These are phyloP conservation scores for Sebastes kiyomatsui DNA, from an alignment of 2,797 vertebrate species.

Conservation along the genomic window DNA sequence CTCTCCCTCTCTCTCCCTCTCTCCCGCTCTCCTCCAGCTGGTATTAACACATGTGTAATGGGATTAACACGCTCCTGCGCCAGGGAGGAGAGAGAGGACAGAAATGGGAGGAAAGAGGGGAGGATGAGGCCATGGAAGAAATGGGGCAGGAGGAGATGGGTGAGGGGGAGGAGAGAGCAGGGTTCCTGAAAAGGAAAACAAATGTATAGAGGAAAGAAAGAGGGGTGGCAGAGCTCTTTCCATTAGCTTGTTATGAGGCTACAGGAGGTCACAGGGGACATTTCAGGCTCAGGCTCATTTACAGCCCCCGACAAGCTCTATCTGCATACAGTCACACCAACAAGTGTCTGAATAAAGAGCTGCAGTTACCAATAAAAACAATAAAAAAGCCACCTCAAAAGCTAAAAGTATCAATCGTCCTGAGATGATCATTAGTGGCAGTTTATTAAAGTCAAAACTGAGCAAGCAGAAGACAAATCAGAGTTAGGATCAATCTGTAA, in stretches of 20 bases:
- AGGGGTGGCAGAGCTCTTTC: constrained; percentile 44
- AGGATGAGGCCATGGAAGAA: constrained; percentile 55
- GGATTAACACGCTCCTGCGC: constrained; percentile 76
- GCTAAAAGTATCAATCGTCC: neutral
- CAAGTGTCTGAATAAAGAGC: neutral
- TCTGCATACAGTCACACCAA: constrained; percentile 24
- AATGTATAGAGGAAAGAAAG: constrained; percentile 62
- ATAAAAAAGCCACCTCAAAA: neutral
- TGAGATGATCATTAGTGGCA: neutral
- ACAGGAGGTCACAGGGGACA: constrained; percentile 47
- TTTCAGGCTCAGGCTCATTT: constrained; percentile 37
- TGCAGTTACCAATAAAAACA: neutral
- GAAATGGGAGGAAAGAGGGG: constrained; percentile 49
- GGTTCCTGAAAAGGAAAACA: constrained; percentile 60
- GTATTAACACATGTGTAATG: constrained; percentile 82
- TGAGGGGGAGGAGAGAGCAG: constrained; percentile 20
- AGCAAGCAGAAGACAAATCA: neutral
- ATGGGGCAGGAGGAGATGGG: constrained; percentile 14
- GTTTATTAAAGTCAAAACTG: neutral
- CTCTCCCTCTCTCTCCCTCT: neutral
- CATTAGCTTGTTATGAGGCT: constrained; percentile 52
- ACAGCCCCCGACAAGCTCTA: neutral
- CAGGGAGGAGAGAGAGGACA: constrained; percentile 46
- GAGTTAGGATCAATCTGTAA: neutral
- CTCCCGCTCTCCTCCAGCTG: constrained; percentile 67